These are phyloP conservation scores for Diplodus sargus DNA, from an alignment of 2,797 vertebrate species.

Conservation along the genomic window DNA sequence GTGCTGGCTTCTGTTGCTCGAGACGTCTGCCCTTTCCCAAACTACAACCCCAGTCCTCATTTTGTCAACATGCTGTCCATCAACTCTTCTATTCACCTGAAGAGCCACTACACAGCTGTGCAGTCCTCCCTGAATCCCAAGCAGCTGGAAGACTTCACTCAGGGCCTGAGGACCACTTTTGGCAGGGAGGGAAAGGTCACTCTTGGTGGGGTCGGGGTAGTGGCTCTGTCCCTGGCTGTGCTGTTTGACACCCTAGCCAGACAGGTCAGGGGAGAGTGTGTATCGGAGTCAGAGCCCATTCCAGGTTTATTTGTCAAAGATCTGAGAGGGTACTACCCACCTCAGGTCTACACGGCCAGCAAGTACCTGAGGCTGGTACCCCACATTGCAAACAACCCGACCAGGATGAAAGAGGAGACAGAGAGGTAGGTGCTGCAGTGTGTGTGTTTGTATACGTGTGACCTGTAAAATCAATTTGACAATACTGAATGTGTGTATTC, in stretches of 20 bases:
- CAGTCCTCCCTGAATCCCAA: conserved; percentile 41
- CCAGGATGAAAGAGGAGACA: conserved; percentile 43
- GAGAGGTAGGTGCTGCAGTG: conserved; percentile 25
- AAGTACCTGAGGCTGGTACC: conserved; percentile 52
- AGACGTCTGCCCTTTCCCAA: conserved; percentile 37
- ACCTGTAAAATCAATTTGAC: background rate
- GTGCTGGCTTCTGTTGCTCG: too few relatives aligned
- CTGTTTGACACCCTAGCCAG: conserved; percentile 55
- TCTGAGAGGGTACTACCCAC: conserved; percentile 21
- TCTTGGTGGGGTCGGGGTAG: conserved; percentile 29
- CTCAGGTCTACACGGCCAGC: conserved; percentile 23
- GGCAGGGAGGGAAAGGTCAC: conserved; percentile 46
- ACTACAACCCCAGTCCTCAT: conserved; percentile 29
- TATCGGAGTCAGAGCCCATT: conserved; percentile 22
- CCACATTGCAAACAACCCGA: conserved; percentile 54
- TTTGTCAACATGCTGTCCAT: conserved; percentile 18
- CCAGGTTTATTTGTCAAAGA: conserved; percentile 43
- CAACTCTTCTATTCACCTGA: conserved; percentile 47
- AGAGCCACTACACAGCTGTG: conserved; percentile 32
- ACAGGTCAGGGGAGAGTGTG: conserved; percentile 32
- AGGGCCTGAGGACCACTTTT: conserved; percentile 45
- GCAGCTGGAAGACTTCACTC: conserved; percentile 54
- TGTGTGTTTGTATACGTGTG: background rate
- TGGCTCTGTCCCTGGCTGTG: conserved; percentile 51
- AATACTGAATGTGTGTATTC: background rate